Evolutionary conservation across 2,888 invertebrate genomes (phyloP).

Genomic region (Sepioteuthis lessoniana): DNA sequence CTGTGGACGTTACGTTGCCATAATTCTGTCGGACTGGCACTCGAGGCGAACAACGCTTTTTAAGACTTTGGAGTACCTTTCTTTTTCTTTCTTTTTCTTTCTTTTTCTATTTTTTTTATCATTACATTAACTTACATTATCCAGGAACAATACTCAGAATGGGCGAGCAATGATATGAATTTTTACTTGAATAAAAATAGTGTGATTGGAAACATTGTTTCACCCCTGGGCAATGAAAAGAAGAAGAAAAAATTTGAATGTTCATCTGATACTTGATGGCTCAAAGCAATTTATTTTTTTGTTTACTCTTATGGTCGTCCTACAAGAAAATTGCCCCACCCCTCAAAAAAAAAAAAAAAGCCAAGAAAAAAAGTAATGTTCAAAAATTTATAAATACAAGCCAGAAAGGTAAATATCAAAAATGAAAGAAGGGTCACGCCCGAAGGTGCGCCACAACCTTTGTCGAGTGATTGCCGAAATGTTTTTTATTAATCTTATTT

Average conservation of each 20-base stretch:
- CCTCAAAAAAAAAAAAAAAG: background rate
- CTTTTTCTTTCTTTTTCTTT: background rate
- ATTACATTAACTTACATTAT: background rate
- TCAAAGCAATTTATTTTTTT: background rate
- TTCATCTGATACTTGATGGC: background rate
- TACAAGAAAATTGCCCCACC: background rate
- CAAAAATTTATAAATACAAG: background rate
- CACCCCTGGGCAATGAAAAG: background rate
- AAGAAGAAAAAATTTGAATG: background rate
- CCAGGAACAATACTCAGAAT: background rate
- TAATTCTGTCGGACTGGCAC: background rate
- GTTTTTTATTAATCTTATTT: too few species aligned
- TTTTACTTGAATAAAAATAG: background rate
- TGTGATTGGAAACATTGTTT: conserved; percentile 8
- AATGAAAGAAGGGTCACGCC: background rate
- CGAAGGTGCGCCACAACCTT: background rate
- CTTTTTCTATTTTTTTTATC: too few species aligned
- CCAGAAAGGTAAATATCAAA: background rate
- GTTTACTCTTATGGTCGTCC: background rate
- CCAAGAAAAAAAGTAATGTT: background rate
- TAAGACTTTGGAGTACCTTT: background rate
- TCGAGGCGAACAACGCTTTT: background rate
- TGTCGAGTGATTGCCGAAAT: background rate
- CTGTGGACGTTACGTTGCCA: background rate
- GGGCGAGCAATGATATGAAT: background rate